A percentile compares a stretch with the other conserved stretches of the same genome.
Evolutionary conservation across 2,797 vertebrate genomes (phyloP).

Genomic region (Hypotaenidia okinawae): DNA sequence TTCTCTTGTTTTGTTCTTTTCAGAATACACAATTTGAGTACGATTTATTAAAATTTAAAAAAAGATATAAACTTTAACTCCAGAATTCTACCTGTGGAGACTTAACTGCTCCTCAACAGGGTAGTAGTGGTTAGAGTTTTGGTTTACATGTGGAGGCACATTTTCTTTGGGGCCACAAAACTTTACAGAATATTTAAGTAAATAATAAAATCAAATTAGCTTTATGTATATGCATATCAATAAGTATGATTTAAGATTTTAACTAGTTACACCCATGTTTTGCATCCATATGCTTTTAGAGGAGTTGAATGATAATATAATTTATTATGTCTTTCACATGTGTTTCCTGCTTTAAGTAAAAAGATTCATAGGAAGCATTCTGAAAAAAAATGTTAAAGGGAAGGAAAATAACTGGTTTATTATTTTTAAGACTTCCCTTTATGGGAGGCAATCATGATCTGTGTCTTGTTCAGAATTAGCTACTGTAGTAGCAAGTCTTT

Average conservation of each 20-base stretch:
- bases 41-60: not conserved
- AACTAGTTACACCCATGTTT: not conserved
- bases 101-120: not conserved
- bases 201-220: not conserved
- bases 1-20: conserved; percentile 2
- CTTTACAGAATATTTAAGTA: not conserved
- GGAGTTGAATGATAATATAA: not conserved
- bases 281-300: not conserved
- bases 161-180: not conserved
- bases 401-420: not conserved
- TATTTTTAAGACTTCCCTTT: not conserved
- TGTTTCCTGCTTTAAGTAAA: not conserved
- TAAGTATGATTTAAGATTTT: not conserved
- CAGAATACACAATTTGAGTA: not conserved
- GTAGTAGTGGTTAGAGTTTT: not conserved
- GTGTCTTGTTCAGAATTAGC: not conserved
- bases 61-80: not conserved
- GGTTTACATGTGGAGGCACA: not conserved
- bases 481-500: not conserved
- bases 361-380: not conserved
- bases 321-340: not conserved
- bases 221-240: not conserved
- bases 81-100: not conserved
- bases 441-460: not conserved
- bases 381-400: not conserved